phyloP scores from a whole-genome alignment of 2,113 vertebrate genomes.

The Clarias gariepinus region DNA sequence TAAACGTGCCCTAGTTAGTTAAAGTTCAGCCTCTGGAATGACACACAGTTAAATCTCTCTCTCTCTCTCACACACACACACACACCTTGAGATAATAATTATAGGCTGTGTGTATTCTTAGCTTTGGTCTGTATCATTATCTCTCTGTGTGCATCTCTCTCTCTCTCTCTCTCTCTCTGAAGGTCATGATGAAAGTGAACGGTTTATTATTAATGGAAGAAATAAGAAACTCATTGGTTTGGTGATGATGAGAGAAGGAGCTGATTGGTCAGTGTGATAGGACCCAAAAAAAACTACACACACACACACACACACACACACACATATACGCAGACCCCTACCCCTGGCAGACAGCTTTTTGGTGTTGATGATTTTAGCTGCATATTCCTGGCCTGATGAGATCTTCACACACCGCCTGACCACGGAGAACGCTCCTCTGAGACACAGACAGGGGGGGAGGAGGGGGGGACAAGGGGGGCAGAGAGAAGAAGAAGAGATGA shows the following conservation, averaged over 20 bases:
- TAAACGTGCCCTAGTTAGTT: slow-evolving; percentile 56
- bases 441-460: slow-evolving; percentile 66
- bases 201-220: slow-evolving; percentile 9
- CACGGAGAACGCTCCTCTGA: slow-evolving; percentile 94
- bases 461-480: neutral
- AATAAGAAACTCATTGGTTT: no score
- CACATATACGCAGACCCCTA: slow-evolving; percentile 61
- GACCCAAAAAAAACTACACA: slow-evolving; percentile 37
- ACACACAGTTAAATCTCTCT: neutral
- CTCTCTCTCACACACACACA: slow-evolving; percentile 37
- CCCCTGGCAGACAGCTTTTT: slow-evolving; percentile 98
- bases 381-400: slow-evolving; percentile 93
- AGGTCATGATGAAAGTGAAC: neutral
- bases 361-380: slow-evolving; percentile 99
- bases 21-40: slow-evolving; percentile 38
- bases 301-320: slow-evolving; percentile 38
- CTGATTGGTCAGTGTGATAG: slow-evolving; percentile 27
- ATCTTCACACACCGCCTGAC: slow-evolving; percentile 96
- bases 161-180: slow-evolving; percentile 21
- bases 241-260: slow-evolving; percentile 14
- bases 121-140: slow-evolving; percentile 6
- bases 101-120: slow-evolving; percentile 16
- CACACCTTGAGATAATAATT: slow-evolving; percentile 28
- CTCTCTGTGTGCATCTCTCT: neutral
- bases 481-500: slow-evolving; percentile 26